These are phyloP conservation scores for Petrolisthes cinctipes DNA, from an alignment of 2,888 invertebrate species.

Conservation along the genomic window DNA sequence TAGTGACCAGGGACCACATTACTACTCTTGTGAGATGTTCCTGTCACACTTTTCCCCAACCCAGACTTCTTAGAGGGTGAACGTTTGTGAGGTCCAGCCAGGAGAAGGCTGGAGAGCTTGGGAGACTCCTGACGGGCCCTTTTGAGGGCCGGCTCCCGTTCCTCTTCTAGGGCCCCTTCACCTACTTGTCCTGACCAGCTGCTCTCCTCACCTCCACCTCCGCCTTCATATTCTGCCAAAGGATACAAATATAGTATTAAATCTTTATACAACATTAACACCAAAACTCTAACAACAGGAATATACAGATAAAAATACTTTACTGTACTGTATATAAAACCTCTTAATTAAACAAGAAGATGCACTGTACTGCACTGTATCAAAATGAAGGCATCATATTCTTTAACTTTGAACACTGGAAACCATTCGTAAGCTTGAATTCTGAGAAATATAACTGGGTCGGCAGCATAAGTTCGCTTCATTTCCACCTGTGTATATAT, in stretches of 20 bases:
- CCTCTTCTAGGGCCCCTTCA: conserved; percentile 41
- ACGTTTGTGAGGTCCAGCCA: conserved; percentile 53
- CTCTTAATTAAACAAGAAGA: no score
- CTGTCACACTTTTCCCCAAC: conserved; percentile 20
- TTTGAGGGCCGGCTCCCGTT: conserved; percentile 59
- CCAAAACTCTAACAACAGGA: not conserved
- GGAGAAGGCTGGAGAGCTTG: conserved; percentile 62
- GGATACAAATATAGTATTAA: not conserved
- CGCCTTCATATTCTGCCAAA: conserved; percentile 34
- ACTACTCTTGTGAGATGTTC: not conserved
- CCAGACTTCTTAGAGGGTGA: conserved; percentile 37
- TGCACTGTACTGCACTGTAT: no score
- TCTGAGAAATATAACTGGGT: no score
- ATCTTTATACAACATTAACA: not conserved
- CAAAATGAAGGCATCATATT: no score
- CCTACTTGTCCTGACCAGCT: conserved; percentile 22
- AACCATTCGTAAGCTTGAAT: no score
- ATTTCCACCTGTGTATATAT: no score
- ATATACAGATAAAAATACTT: not conserved
- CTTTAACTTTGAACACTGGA: no score
- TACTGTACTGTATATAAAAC: no score
- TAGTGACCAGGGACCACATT: conserved; percentile 18
- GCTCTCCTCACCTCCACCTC: conserved; percentile 16
- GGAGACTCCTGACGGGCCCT: conserved; percentile 63
- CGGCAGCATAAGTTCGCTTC: no score